Conservation (phyloP, 1,140 invertebrate species). For the Drosophila persimilis region DNA sequence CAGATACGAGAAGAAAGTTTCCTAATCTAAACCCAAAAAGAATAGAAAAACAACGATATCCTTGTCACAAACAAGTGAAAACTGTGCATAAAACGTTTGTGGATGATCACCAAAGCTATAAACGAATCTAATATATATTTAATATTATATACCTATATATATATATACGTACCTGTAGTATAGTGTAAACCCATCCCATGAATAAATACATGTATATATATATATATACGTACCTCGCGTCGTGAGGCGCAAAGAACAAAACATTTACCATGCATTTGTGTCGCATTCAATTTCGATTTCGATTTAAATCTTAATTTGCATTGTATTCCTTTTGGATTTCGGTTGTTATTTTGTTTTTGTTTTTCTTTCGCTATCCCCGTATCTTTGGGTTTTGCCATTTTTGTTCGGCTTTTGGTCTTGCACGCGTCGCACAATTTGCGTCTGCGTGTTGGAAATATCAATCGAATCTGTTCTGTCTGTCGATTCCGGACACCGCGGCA, state of each 20-base stretch:
- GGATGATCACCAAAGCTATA: constrained; percentile 3
- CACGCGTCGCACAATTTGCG: constrained; percentile 61
- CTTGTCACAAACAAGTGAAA: constrained; percentile 47
- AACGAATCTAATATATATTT: constrained; percentile 19
- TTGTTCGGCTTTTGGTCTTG: constrained; percentile 42
- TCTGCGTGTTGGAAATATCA: constrained; percentile 64
- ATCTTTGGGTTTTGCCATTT: constrained; percentile 19
- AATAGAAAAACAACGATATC: constrained; percentile 3
- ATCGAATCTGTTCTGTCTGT: constrained; percentile 27
- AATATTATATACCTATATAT: constrained; percentile 5
- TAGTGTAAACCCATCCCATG: constrained; percentile 29
- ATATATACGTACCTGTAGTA: constrained; percentile 27
- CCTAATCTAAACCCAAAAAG: constrained; percentile 25
- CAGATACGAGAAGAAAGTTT: constrained; percentile 6
- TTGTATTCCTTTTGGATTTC: constrained; percentile 34
- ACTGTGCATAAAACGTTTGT: constrained; percentile 66
- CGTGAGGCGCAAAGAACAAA: constrained; percentile 37
- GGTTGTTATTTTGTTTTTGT: constrained; percentile 15
- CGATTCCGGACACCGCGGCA: constrained; percentile 47
- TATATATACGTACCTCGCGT: constrained; percentile 43
- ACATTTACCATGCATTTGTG: constrained; percentile 64
- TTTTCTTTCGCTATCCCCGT: constrained; percentile 10
- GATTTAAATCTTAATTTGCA: constrained; percentile 54
- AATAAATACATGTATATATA: constrained; percentile 45
- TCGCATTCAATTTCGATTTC: constrained; percentile 58